These are phyloP conservation scores for Plodia interpunctella DNA, from an alignment of 1,140 invertebrate genomes.

Conservation along the genomic window DNA sequence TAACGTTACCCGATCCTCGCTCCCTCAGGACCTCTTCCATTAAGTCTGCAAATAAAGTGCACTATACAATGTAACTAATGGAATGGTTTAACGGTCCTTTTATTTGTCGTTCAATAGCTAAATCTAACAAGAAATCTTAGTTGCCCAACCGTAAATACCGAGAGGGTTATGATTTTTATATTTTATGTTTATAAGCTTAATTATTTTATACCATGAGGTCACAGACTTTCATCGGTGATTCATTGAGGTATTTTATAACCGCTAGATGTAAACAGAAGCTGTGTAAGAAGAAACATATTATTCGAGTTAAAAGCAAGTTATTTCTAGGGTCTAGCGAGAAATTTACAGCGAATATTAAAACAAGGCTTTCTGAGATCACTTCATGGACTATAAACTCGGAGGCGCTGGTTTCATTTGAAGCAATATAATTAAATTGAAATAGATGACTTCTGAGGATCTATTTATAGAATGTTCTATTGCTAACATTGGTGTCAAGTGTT, in stretches of 20 bases:
- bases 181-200: no score
- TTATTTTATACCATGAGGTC: no score
- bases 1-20: neutral
- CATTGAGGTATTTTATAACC: no score
- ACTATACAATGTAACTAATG: conserved; percentile 2
- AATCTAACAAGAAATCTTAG: conserved; percentile 4
- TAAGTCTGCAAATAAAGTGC: neutral
- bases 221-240: no score
- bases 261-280: no score
- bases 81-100: neutral
- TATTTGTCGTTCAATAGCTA: neutral
- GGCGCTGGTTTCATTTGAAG: neutral
- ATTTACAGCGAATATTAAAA: conserved; percentile 2
- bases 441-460: conserved; percentile 2
- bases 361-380: neutral
- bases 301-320: no score
- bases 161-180: neutral
- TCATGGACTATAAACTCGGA: neutral
- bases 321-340: neutral
- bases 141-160: neutral
- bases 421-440: neutral
- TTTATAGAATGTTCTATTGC: no score
- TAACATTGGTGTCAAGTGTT: no score
- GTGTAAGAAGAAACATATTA: no score
- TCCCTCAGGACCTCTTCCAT: neutral